These are phyloP conservation scores for Chrysolina oricalcia DNA, from an alignment of 2,888 invertebrate genomes.

Conservation along the genomic window DNA sequence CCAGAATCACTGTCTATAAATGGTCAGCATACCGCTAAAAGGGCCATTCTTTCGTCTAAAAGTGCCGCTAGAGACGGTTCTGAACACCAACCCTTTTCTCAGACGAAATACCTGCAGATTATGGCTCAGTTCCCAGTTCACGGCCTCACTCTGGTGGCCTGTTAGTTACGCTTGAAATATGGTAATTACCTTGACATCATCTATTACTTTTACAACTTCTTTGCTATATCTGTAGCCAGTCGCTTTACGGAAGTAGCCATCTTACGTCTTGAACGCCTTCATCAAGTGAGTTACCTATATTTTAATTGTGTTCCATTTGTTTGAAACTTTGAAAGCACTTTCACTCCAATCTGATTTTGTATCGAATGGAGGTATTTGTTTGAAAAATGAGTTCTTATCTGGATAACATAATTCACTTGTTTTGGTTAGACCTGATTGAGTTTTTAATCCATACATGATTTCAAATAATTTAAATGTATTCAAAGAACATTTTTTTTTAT, in stretches of 20 bases:
- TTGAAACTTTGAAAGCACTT: not conserved
- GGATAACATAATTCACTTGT: too few species aligned
- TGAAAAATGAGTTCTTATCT: too few species aligned
- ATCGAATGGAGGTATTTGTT: too few species aligned
- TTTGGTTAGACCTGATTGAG: too few species aligned
- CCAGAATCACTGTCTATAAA: too few species aligned
- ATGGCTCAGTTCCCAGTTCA: constrained; percentile 30
- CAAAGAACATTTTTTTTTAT: too few species aligned
- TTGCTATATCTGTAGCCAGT: constrained; percentile 57
- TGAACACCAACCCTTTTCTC: constrained; percentile 18
- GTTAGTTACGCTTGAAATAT: constrained; percentile 62
- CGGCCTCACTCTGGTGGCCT: constrained; percentile 34
- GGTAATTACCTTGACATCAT: constrained; percentile 65
- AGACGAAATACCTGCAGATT: constrained; percentile 28
- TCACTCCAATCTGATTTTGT: too few species aligned
- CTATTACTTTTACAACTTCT: constrained; percentile 64
- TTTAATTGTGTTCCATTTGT: constrained; percentile 9
- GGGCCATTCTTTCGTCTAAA: not conserved
- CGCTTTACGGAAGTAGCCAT: constrained; percentile 57
- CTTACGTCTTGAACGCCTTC: constrained; percentile 57
- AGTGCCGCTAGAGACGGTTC: constrained; percentile 1
- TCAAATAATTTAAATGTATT: too few species aligned
- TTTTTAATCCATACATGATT: too few species aligned
- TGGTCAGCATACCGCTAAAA: not conserved
- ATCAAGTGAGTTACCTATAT: constrained; percentile 39